A percentile compares a stretch with the other conserved stretches of the same genome.
Evolutionary conservation across 2,113 vertebrate species (phyloP).

Genomic region (Agelaius tricolor): DNA sequence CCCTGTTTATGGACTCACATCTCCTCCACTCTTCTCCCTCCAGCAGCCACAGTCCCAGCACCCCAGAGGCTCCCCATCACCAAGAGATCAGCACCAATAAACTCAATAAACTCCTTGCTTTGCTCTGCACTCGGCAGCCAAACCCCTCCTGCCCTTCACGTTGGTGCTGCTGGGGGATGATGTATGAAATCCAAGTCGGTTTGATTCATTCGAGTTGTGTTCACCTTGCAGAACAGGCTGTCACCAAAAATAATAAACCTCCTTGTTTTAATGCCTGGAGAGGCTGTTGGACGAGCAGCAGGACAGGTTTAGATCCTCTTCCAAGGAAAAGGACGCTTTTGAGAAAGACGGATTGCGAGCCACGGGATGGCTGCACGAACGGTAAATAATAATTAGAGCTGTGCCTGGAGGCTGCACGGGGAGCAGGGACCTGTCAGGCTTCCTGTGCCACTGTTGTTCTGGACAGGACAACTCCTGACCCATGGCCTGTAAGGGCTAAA

Average conservation of each 20-base stretch:
- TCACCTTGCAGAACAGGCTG: slow-evolving; percentile 44
- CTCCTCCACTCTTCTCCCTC: not conserved
- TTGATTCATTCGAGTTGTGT: slow-evolving; percentile 11
- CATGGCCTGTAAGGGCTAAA: accelerated
- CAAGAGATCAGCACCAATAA: not conserved
- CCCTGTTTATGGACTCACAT: not conserved
- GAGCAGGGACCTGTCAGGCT: not conserved
- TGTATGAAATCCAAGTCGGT: not conserved
- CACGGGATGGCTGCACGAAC: not conserved
- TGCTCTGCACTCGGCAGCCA: not conserved
- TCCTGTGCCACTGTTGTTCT: accelerated
- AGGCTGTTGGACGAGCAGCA: not conserved
- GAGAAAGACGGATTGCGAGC: not conserved
- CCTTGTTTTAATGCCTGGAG: slow-evolving; percentile 20
- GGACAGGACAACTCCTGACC: not conserved
- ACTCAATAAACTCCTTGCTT: not conserved
- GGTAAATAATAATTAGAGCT: not conserved
- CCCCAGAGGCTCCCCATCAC: not conserved
- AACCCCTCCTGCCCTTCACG: not conserved
- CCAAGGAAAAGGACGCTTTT: not conserved
- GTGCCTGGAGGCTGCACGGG: not conserved
- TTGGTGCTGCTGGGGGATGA: not conserved
- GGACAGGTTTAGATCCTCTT: slow-evolving; percentile 31
- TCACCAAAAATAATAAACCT: slow-evolving; percentile 47
- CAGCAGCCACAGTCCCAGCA: not conserved